Conservation (phyloP, 1,140 invertebrate species). For the Eumeta japonica region DNA sequence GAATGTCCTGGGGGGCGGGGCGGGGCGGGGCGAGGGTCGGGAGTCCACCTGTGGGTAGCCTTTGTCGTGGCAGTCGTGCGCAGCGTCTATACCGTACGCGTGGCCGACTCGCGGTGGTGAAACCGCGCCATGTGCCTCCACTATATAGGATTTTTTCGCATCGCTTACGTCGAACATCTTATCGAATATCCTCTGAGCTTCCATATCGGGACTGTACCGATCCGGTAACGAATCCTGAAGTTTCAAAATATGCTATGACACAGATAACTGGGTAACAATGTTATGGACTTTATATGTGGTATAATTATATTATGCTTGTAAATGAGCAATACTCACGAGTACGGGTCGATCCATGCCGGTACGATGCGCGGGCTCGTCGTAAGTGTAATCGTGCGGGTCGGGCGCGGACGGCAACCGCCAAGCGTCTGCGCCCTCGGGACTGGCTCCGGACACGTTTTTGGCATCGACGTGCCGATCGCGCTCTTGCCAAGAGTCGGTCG, state of each 20-base stretch:
- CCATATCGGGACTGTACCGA: conserved; percentile 55
- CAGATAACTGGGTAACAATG: conserved; percentile 7
- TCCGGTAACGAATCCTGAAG: conserved; percentile 52
- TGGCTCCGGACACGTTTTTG: conserved; percentile 25
- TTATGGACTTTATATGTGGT: conserved; percentile 2
- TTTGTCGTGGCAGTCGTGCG: conserved; percentile 46
- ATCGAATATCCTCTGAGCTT: conserved; percentile 55
- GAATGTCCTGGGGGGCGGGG: too few species aligned
- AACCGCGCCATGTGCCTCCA: conserved; percentile 39
- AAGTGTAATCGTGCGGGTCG: conserved; percentile 39
- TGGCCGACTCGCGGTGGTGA: conserved; percentile 40
- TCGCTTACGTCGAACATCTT: conserved; percentile 53
- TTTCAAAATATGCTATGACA: conserved; percentile 40
- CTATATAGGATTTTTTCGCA: conserved; percentile 47
- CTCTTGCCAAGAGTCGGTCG: background rate
- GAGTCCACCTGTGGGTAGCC: conserved; percentile 45
- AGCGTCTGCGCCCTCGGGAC: conserved; percentile 34
- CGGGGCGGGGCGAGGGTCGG: too few species aligned
- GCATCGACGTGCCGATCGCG: background rate
- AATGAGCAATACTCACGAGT: conserved; percentile 32
- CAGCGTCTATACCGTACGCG: conserved; percentile 44
- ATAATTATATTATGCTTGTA: conserved; percentile 7
- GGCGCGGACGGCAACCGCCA: conserved; percentile 29
- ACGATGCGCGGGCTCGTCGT: conserved; percentile 45
- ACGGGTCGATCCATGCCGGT: conserved; percentile 36